phyloP scores from a whole-genome alignment of 2,797 vertebrate genomes.

The Eulemur albifrons region DNA sequence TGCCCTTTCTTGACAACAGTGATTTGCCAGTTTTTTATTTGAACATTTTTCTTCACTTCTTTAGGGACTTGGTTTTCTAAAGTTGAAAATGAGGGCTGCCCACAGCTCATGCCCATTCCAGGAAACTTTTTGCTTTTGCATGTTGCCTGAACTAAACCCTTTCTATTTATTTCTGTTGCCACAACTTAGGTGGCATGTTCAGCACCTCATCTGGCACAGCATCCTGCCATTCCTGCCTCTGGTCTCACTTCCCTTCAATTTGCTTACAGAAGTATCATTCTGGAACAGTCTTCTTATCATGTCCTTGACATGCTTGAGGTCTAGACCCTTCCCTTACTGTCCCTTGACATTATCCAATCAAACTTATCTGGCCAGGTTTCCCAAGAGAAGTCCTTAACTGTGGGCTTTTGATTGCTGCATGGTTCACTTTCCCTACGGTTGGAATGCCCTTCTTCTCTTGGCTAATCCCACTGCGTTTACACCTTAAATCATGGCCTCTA shows the following conservation, averaged over 20 bases:
- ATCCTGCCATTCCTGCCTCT: not conserved
- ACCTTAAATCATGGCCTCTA: not conserved
- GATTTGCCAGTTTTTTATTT: slow-evolving; percentile 44
- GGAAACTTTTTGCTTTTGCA: not conserved
- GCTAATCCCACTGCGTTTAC: not conserved
- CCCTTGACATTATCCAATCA: not conserved
- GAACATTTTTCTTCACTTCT: slow-evolving; percentile 38
- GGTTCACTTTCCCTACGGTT: not conserved
- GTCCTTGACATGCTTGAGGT: not conserved
- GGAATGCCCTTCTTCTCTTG: not conserved
- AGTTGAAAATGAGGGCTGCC: slow-evolving; percentile 40
- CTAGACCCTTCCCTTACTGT: not conserved
- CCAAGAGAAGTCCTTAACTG: not conserved
- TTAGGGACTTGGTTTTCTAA: slow-evolving; percentile 10
- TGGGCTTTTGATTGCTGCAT: not conserved
- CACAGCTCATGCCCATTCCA: not conserved
- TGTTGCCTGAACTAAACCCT: not conserved
- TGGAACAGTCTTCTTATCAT: not conserved
- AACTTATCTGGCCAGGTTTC: not conserved
- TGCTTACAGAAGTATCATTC: not conserved
- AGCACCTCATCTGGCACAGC: not conserved
- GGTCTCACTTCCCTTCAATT: not conserved
- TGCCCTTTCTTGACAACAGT: slow-evolving; percentile 1
- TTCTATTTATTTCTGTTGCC: not conserved
- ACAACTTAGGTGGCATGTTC: not conserved